Percentiles rank a stretch among this genome's conserved stretches.
These are phyloP conservation scores for Tenualosa thibaudeaui DNA, from an alignment of 2,797 vertebrate species.

Conservation along the genomic window DNA sequence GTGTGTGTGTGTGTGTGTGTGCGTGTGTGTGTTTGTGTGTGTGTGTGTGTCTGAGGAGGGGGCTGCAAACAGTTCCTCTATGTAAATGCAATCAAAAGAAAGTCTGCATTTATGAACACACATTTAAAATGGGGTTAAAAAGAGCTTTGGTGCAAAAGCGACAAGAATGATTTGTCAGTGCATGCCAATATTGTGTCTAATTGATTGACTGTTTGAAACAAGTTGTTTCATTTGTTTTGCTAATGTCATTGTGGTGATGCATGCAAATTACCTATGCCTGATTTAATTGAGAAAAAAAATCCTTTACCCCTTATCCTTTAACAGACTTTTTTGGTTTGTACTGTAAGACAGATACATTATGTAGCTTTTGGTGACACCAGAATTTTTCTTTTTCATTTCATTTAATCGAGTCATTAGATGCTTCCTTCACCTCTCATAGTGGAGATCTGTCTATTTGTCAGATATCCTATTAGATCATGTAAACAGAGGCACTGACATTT, in stretches of 20 bases:
- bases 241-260: not conserved
- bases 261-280: not conserved
- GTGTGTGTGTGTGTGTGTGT: not conserved
- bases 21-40: not conserved
- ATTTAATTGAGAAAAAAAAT: not conserved
- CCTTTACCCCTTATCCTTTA: not conserved
- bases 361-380: not conserved
- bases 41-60: not conserved
- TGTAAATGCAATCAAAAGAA: not conserved
- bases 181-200: not conserved
- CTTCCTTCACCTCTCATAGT: not conserved
- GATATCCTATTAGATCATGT: not conserved
- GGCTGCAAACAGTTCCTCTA: not conserved
- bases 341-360: not conserved
- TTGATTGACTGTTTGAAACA: not conserved
- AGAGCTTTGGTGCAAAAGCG: not conserved
- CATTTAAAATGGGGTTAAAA: not conserved
- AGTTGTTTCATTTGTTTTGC: not conserved
- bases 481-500: slow-evolving; percentile 13
- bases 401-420: slow-evolving; percentile 1
- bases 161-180: not conserved
- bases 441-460: not conserved
- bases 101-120: not conserved
- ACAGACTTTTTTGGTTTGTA: not conserved
- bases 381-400: slow-evolving; percentile 21